Evolutionary conservation across 1,140 invertebrate genomes (phyloP), one percentile per base, ranked within the genome.

Genomic region (Eumaeus atala): DNA sequence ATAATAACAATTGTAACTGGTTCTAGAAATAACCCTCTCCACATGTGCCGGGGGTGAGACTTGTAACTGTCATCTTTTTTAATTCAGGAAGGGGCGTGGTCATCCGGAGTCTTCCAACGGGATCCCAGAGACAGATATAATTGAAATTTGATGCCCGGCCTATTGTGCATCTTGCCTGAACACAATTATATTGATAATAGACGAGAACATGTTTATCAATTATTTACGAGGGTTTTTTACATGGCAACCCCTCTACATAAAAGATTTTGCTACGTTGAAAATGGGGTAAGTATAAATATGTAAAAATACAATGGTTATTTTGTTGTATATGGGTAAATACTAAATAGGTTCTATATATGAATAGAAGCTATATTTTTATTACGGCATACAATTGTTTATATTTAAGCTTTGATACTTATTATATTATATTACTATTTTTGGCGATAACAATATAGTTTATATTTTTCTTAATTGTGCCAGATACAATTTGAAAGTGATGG

Each of bases 51-150:
- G 68, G 76, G 74, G 66, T 72, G 66, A 64, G 58, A 61, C 63
- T 55, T 61, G 62, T 73, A 76, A 77, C 73, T 82, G 73, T 74
- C 75, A 72, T 66, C 51, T 66, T 66, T 62, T 62, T 69, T 60
- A 58, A 58, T 50, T 53, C 64, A 72, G 79, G 82, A 85, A 83
- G 69, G 76, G 82, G 82, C 79, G 82, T 77, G 79, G 77, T 68
- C 63, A 62, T 70, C 70, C 66, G 62, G 73, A 70, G 53, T 61
- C 74, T 70, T 69, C 70, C 73, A 78, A 79, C 79, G 69, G 68
- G 73, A 75, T 60, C 55, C 54, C 18, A 37, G 56, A 55, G 61
- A 60, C 67, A 65, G 34, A 38, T 57, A 56, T 61, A 56, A 57
- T 57, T 61, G 59, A 53, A 57, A 57, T 54, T 57, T 56, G 49